Evolutionary conservation across 2,113 vertebrate genomes (phyloP), one percentile per base, ranked within the genome.

Genomic region (Burhinus oedicnemus): DNA sequence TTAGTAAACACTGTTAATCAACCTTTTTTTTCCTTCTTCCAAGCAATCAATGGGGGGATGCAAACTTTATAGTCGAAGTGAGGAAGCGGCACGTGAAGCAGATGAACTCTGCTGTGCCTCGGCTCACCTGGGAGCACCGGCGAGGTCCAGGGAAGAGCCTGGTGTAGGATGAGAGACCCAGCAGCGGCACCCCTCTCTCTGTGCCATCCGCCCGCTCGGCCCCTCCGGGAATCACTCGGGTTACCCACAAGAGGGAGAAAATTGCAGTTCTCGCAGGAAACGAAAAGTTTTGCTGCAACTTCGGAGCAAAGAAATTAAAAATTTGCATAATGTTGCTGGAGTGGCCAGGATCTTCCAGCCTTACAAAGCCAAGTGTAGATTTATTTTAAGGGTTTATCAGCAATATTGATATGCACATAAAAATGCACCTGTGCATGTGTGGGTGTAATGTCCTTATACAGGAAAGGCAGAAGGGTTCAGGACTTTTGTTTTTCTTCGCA

Each of bases 151-250:
- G 54, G 58, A 4, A 21, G 58, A 25, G 23, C 47, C 71, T 9
- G 54, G 32, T 1, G 4, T 5, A 1, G 58, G 54, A 23, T 30
- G 22, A 25, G 61, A 30, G 27, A 9, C 25, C 38, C 11, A 6
- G 11, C 15, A 23, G 1, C 10, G 17, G 32, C 25, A 2, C 52
- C 74, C 5, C 22, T 23, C 44, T 22, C 32, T 5, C 71, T 18
- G 29, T 10, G 27, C 47, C 12, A 2, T 5, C n/a, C 1, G 1
- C 11, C 61, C 5, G 0, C 30, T 32, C 2, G 3, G 23, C 36
- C 27, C 14, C 26, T 6, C 15, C 0, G 0, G 47, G 32, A 19
- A 15, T 36, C 20, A 2, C 40, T 15, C 9, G 0, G 10, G 65
- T 5, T 16, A 15, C 60, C 29, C 71, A 11, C 22, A 4, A 0